Base-by-base conservation (phyloP, 2,797 vertebrate genomes). In the Diceros bicornis region DNA sequence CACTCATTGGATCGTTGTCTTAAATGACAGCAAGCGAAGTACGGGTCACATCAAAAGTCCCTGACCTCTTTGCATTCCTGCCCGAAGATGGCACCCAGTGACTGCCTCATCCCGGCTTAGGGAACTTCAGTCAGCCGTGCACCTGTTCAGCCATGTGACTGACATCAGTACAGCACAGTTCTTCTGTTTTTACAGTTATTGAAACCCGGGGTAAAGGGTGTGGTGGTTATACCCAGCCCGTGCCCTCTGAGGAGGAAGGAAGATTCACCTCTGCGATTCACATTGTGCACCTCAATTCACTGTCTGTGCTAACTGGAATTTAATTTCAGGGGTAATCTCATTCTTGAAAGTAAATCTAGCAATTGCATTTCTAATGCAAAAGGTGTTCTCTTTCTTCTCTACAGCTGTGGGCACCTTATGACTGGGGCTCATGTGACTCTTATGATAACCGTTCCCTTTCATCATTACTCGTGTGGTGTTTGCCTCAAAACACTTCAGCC, bases 1-100 rank as follows among this genome's bases (percentile, higher is more conserved):
- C 44, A 27, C 27, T 62, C 57, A 14, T 32, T 62, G n/a, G 7
- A 50, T 77, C 72, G 17, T 78, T 86, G 41, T 86, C 83, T 89
- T 83, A 96, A 77, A 62, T 87, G 91, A 94, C 71, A 91, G 50
- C 21, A 82, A 59, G 72, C 69, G 69, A 95, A 86, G 14, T 8
- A 50, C 68, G 90, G 10, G 44, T 21, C 7, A 83, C n/a, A 69
- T 32, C 50, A 50, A 14, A 89, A 79, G 25, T 47, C 75, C 27
- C 50, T 50, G 41, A 64, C 69, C 61, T 87, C 11, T 62, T 91
- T 32, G 62, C 37, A 1, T 41, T 12, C 8, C 16, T 89, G 25
- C 47, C 50, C 13, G 44, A 27, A 57, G 32, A 74, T 10, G 25
- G 23, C 27, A 7, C 7, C 37, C 34, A 13, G 16, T 55, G 27